Evolutionary conservation across 2,888 invertebrate genomes (phyloP), one percentile per base, ranked within the genome.

Genomic region (Thalpophila matura): DNA sequence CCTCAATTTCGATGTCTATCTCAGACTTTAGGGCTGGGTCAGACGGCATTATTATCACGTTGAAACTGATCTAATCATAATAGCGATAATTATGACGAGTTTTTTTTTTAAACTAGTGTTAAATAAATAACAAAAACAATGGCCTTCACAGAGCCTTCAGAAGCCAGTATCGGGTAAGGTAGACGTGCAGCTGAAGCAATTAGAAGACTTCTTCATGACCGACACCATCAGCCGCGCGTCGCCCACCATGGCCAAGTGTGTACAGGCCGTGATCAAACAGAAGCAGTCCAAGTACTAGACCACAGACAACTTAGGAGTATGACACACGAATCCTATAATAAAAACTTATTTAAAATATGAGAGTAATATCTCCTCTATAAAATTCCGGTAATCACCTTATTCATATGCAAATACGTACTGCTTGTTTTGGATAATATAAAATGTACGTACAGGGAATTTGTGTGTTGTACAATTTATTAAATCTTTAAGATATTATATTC

Each of bases 181-280:
- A 56, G 97, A 97, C 82, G 96, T 98, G 2, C 96, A 97, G 80
- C 96, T 97, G 81, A 97, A 97, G 88, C 95, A 96, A 60, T 95
- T 99, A 64, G 97, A 98, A 91, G 98, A 98, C 86, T 98, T 96
- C 91, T 98, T 97, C 89, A 99, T 99, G 99, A 99, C 99, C 10
- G 99, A 99, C 93, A 95, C 98, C 5, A 98, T 99, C 85, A 98
- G 99, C 74, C 96, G 99, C 86, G 99, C 99, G 27, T 99, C 99
- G 4, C 97, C 98, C 69, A 99, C 99, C 49, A 99, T 99, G 99
- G 99, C 99, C 49, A 99, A 99, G 92, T 99, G 99, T 92, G 97
- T 99, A 74, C 97, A 98, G 84, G 99, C 99, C 12, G 98, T 97
- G 2, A 95, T 96, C 77, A 98, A 98, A 89, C 97, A 97, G 82